Evolutionary conservation across 2,888 invertebrate genomes (phyloP), one percentile per base, ranked within the genome.

Genomic region (Pristionchus entomophagus): DNA sequence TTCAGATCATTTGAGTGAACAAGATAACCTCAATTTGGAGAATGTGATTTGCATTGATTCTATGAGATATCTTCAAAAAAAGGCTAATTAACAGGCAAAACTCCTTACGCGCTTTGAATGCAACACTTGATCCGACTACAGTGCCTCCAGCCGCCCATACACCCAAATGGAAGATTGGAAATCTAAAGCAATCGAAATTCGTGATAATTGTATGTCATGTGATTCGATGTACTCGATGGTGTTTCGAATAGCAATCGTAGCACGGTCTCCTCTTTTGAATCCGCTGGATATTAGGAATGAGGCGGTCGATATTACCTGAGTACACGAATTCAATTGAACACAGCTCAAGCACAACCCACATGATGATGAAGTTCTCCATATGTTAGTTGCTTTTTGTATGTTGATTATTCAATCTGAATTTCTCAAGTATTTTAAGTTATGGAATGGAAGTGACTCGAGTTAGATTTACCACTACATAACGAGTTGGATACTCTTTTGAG

Each of bases 141-240:
- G 65, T 65, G 32, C 65, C 65, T 65, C 65, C 65, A 38, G 35
- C 32, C 65, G 65, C 29, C 65, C 65, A 65, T 32, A 65, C 35
- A 35, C 65, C 65, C 17, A 65, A 35, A 65, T 65, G 65, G 35
- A 65, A 4, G 65, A 65, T 35, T 17, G 65, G 65, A 22, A 65
- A 65, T 65, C 65, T 65, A 35, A 14, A 35, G 35, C 17, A 14
- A 19, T 65, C 29, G 19, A 35, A 1, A 0, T 1, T 3, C 12
- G 4, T 35, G 19, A 22, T 10, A 45, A 14, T 6, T 10, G 45
- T 17, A 8, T 3, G 0, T 5, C 5, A 17, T 65, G 2, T 0
- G 0, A 35, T 29, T 35, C 19, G n/a, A n/a, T n/a, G n/a, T 6
- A 65, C 65, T 65, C 65, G 35, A 65, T 65, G 35, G 35, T 5